A percentile compares a stretch with the other conserved stretches of the same genome.
Evolutionary conservation across 1,140 invertebrate genomes (phyloP).

Genomic region (Bathynomus jamesi): DNA sequence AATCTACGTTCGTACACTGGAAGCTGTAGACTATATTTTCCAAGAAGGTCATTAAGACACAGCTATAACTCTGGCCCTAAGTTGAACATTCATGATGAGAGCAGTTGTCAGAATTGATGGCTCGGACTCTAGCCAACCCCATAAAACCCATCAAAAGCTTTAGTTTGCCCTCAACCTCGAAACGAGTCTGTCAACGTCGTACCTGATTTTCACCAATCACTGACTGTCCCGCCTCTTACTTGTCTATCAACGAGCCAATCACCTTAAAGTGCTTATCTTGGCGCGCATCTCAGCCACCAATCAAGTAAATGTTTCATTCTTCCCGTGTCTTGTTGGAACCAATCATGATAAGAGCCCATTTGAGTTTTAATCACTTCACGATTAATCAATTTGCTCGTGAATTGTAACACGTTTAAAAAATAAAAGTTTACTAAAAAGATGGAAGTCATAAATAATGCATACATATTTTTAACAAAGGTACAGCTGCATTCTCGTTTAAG

Average conservation of each 20-base stretch:
- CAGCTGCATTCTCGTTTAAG: no score
- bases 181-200: slow-evolving; percentile 33
- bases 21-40: neutral
- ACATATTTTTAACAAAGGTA: no score
- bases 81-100: neutral
- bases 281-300: slow-evolving; percentile 24
- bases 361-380: slow-evolving; percentile 29
- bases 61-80: neutral
- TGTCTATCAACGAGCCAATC: slow-evolving; percentile 33
- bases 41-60: neutral
- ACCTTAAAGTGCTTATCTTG: slow-evolving; percentile 30
- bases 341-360: slow-evolving; percentile 29
- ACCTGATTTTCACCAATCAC: slow-evolving; percentile 28
- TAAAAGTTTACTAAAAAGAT: no score
- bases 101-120: slow-evolving; percentile 26
- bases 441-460: no score
- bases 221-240: slow-evolving; percentile 25
- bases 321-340: slow-evolving; percentile 15
- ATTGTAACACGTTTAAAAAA: no score
- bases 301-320: slow-evolving; percentile 19
- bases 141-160: slow-evolving; percentile 33
- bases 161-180: slow-evolving; percentile 24
- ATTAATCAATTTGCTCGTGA: slow-evolving; percentile 21
- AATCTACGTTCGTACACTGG: neutral
- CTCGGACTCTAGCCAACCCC: slow-evolving; percentile 27